Evolutionary conservation across 2,888 invertebrate genomes (phyloP), one percentile per base, ranked within the genome.

Genomic region (Lycia hirtaria): DNA sequence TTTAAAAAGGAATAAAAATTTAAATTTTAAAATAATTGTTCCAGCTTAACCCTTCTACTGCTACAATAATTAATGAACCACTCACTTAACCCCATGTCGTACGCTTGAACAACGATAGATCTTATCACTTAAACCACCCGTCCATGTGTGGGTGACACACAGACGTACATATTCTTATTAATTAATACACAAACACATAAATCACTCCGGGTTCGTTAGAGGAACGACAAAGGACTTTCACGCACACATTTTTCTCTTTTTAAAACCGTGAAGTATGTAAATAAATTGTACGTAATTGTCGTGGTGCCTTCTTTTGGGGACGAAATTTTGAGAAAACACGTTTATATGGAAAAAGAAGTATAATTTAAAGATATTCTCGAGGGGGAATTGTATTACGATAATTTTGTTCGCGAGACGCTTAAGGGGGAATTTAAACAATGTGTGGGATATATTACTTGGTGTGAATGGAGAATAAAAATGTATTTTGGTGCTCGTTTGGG

Each of bases 191-290:
- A 74, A 83, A 80, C 81, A 81, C 88, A 90, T 92, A 92, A 89
- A 91, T 92, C 91, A 89, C 85, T 88, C 88, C 75, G 67, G 84
- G 80, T 88, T 92, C 91, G 89, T 91, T 91, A 92, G 86, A 85
- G 78, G 75, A 81, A 82, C 84, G 84, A 80, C 81, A 74, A 81
- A 85, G 86, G 83, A 83, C 83, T 82, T 82, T 84, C 83, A 38
- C 58, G 52, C 51, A 60, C 53, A 45, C 60, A 55, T 67, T 62
- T 63, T 68, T 67, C 60, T 58, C 61, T 68, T 69, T 71, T 71
- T 71, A 69, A 71, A 71, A 69, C 68, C 68, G 61, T 64, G 63
- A 70, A 68, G 69, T 69, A 76, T 75, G 78, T 75, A 81, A 82
- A 87, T 88, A 87, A 87, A 88, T 88, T 85, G 75, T 76, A 66